Evolutionary conservation across 2,888 invertebrate genomes (phyloP), one percentile per base, ranked within the genome.

Genomic region (Pristionchus japonicus): DNA sequence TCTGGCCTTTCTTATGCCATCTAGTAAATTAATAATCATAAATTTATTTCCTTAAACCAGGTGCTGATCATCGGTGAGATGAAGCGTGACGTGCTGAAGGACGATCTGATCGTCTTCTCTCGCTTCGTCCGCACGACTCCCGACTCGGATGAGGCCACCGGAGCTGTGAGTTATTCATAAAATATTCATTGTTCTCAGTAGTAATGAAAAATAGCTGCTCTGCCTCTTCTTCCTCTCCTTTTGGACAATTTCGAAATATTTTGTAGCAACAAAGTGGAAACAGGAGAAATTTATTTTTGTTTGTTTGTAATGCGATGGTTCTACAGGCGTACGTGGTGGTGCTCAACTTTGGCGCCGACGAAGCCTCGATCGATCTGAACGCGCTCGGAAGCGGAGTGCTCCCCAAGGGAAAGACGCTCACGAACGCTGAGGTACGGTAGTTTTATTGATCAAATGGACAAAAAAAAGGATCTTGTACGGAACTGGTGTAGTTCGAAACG

Each of bases 261-360:
- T 9, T 31, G 20, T 31, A 6, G 47, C 15, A 49, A 4, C 15
- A 17, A 1, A 3, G 43, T 47, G 37, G 34, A 27, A 37, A 11
- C 40, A n/a, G 4, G 0, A 0, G 11, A 0, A n/a, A 31, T 82
- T 89, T n/a, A n/a, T n/a, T n/a, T n/a, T n/a, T n/a, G n/a, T n/a
- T n/a, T n/a, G n/a, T n/a, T n/a, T n/a, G n/a, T n/a, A n/a, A n/a
- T n/a, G n/a, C n/a, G n/a, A n/a, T n/a, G n/a, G n/a, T n/a, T n/a
- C n/a, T n/a, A 3, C 80, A 90, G 89, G 89, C 88, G 34, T 90
- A 88, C 84, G 80, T 89, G 20, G 89, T 89, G 31, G 90, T 89
- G 20, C 87, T 92, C 34, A 92, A 92, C 84, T 92, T 92, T 67
- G 92, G 92, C 52, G 88, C 89, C 3, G 70, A 37, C 40, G 80